phyloP scores from a whole-genome alignment of 2,888 invertebrate genomes.

The Odontocolon sp. region DNA sequence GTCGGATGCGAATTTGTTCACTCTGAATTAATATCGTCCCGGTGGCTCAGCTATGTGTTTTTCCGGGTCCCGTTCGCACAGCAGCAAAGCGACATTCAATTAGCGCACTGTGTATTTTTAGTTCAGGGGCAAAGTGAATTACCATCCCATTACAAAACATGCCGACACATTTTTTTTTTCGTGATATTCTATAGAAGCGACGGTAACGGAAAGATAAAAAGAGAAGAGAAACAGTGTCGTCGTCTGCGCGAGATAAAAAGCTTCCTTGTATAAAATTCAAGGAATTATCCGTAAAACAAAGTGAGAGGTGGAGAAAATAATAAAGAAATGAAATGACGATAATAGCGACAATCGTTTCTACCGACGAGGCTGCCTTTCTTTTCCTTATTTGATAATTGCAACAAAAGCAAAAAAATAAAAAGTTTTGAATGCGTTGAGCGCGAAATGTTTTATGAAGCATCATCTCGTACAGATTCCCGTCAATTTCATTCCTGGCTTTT shows the following conservation, averaged over 20 bases:
- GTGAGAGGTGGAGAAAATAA: background rate
- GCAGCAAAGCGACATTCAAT: constrained; percentile 50
- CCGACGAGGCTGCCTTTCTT: background rate
- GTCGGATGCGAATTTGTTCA: constrained; percentile 35
- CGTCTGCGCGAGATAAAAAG: constrained; percentile 2
- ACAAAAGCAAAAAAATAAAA: background rate
- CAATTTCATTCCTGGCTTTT: too few relatives aligned
- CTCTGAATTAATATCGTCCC: constrained; percentile 42
- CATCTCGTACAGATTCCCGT: too few relatives aligned
- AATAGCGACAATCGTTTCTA: background rate
- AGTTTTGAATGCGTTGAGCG: too few relatives aligned
- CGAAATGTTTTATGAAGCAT: too few relatives aligned
- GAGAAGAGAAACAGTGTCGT: constrained; percentile 17
- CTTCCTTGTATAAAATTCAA: constrained; percentile 28
- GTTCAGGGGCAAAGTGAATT: constrained; percentile 50
- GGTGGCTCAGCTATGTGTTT: constrained; percentile 16
- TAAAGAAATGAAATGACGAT: background rate
- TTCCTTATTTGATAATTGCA: constrained; percentile 11
- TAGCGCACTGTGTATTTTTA: constrained; percentile 51
- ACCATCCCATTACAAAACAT: constrained; percentile 55
- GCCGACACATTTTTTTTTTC: constrained; percentile 12
- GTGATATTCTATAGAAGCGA: background rate
- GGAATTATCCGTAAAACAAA: constrained; percentile 25
- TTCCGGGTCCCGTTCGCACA: constrained; percentile 31
- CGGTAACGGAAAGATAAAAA: constrained; percentile 9